Conservation (phyloP, 2,797 vertebrate species). For the Prunella strophiata region DNA sequence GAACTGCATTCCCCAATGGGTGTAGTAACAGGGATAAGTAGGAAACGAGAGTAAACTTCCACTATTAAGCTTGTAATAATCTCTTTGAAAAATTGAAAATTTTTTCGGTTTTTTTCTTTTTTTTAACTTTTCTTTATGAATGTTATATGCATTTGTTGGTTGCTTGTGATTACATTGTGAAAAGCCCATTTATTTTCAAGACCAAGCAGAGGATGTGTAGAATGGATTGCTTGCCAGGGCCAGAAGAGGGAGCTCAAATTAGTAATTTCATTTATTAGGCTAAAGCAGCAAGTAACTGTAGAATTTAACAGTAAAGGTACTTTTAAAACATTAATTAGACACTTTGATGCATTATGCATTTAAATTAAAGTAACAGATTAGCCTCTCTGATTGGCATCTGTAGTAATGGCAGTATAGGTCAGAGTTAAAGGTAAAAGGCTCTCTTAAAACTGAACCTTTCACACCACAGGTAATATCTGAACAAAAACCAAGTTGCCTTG, state of each 20-base stretch:
- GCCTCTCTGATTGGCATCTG: background rate
- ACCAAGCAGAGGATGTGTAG: background rate
- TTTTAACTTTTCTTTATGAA: background rate
- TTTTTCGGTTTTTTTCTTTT: background rate
- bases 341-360: background rate
- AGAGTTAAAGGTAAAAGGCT: background rate
- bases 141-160: background rate
- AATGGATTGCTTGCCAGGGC: background rate
- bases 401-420: background rate
- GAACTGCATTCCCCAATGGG: background rate
- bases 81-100: background rate
- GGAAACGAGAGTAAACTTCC: background rate
- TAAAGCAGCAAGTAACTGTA: background rate
- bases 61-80: background rate
- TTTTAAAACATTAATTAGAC: background rate
- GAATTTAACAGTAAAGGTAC: background rate
- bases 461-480: background rate
- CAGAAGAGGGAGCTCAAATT: conserved; percentile 53
- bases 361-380: background rate
- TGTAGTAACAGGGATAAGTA: background rate
- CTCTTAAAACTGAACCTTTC: background rate
- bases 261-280: background rate
- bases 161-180: background rate
- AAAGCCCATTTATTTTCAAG: background rate
- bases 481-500: background rate